Percentiles rank a stretch among this genome's conserved stretches.
phyloP scores from a whole-genome alignment of 2,888 invertebrate genomes.

The Nephrotoma appendiculata region DNA sequence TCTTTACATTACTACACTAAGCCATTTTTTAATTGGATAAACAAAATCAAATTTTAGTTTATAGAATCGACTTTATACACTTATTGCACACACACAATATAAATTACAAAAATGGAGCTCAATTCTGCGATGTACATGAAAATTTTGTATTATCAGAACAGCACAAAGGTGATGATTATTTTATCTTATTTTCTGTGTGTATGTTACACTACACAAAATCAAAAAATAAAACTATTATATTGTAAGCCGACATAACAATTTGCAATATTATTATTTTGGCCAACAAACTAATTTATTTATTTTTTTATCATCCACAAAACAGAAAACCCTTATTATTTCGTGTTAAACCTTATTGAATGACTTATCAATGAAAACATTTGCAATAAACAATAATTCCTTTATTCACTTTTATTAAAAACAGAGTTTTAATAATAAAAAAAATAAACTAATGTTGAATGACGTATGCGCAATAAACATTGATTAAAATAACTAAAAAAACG shows the following conservation, averaged over 20 bases:
- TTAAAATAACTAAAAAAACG: background rate
- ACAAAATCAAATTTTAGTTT: background rate
- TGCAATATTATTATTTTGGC: background rate
- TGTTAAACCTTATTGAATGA: background rate
- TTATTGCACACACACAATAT: background rate
- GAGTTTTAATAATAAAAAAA: background rate
- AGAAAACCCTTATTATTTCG: background rate
- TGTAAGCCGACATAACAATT: background rate
- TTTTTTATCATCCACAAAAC: background rate
- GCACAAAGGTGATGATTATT: background rate
- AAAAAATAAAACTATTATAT: background rate
- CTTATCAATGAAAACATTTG: constrained; percentile 3
- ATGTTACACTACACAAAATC: background rate
- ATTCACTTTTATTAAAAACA: constrained; percentile 3
- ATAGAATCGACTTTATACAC: background rate
- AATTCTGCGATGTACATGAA: background rate
- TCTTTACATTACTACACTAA: background rate
- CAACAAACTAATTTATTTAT: background rate
- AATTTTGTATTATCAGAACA: background rate
- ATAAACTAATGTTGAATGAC: background rate
- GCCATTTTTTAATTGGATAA: background rate
- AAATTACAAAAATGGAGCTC: background rate
- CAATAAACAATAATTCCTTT: background rate
- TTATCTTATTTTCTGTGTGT: background rate
- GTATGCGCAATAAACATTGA: constrained; percentile 7